Percentiles rank a stretch among this genome's conserved stretches.
phyloP scores from a whole-genome alignment of 2,113 vertebrate genomes.

The Chroicocephalus ridibundus region DNA sequence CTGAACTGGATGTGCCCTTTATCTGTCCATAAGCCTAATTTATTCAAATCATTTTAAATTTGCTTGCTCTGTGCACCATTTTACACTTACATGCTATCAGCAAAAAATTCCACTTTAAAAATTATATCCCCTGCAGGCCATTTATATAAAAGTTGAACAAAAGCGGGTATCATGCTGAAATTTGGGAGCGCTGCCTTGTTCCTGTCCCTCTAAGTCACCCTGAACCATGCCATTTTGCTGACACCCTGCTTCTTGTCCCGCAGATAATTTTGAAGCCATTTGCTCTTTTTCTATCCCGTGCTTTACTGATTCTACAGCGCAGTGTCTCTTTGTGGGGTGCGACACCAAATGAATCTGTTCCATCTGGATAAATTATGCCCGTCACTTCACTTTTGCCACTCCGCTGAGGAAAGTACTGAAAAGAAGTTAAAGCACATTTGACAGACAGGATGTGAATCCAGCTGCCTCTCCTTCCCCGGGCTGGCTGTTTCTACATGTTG shows the following conservation, averaged over 20 bases:
- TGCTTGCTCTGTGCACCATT: slow-evolving; percentile 6
- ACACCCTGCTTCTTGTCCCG: not conserved
- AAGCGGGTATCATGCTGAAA: slow-evolving; percentile 2
- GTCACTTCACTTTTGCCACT: not conserved
- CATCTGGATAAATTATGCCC: not conserved
- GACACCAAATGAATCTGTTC: not conserved
- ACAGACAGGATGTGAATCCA: not conserved
- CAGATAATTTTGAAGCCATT: not conserved
- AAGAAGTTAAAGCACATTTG: not conserved
- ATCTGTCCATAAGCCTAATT: slow-evolving; percentile 26
- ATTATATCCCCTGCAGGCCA: not conserved
- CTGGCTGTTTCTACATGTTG: not conserved
- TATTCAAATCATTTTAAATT: slow-evolving; percentile 24
- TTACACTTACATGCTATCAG: slow-evolving; percentile 23
- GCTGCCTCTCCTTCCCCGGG: not conserved
- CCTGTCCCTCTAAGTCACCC: slow-evolving; percentile 12
- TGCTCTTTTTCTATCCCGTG: not conserved
- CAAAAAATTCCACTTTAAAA: slow-evolving; percentile 43
- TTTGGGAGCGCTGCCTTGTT: slow-evolving; percentile 25
- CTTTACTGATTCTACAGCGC: not conserved
- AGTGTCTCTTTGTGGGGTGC: not conserved
- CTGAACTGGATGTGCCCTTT: slow-evolving; percentile 26
- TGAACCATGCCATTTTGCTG: not conserved
- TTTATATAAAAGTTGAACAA: slow-evolving; percentile 40
- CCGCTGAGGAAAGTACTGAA: not conserved